Conservation (phyloP, 2,888 invertebrate genomes). For the Timema cristinae region DNA sequence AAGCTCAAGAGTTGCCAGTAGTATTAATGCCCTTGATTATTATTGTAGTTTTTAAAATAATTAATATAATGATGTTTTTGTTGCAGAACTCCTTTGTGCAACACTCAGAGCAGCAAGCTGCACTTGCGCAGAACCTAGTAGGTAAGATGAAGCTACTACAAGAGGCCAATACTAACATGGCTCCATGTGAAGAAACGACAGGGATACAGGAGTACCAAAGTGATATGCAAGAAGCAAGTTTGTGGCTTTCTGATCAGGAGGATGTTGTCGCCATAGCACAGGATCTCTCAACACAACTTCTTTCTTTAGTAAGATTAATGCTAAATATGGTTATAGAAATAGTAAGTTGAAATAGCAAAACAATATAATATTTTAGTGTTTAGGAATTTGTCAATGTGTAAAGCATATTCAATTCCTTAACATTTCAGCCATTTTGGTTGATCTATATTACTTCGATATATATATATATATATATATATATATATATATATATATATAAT, state of each 20-base stretch:
- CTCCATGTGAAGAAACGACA: conserved; percentile 16
- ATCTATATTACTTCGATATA: no score
- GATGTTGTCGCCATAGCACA: conserved; percentile 40
- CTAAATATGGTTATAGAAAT: conserved; percentile 15
- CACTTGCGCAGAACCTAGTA: conserved; percentile 43
- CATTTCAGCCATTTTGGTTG: no score
- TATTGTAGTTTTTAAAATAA: no score
- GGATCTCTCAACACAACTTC: conserved; percentile 39
- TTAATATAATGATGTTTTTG: background rate
- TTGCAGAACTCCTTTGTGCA: conserved; percentile 41
- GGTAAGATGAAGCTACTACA: conserved; percentile 46
- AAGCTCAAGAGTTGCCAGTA: no score
- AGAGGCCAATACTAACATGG: conserved; percentile 38
- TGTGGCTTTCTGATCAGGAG: conserved; percentile 31
- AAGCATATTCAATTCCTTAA: no score
- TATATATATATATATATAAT: no score
- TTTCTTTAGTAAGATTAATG: conserved; percentile 8
- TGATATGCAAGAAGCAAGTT: background rate
- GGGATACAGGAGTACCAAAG: background rate
- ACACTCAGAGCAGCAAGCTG: conserved; percentile 43
- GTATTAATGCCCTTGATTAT: no score
- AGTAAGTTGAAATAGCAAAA: background rate
- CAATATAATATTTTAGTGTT: no score
- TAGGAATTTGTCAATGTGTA: no score
- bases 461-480: no score